These are phyloP conservation scores for Malthinus flaveolus DNA, from an alignment of 2,888 invertebrate species.

Conservation along the genomic window DNA sequence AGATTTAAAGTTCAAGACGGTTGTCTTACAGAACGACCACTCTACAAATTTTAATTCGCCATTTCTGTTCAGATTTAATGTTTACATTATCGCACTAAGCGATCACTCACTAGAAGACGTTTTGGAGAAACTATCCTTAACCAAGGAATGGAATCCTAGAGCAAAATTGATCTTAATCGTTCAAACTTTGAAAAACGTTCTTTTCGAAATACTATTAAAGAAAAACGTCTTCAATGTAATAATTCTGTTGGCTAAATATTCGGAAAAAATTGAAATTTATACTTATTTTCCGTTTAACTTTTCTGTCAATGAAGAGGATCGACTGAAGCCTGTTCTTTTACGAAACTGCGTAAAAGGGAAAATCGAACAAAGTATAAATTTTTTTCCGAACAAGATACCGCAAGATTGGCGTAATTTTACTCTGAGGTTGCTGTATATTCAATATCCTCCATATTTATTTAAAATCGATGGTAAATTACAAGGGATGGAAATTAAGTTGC, in stretches of 20 bases:
- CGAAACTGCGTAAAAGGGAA: constrained; percentile 2
- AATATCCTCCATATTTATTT: constrained; percentile 8
- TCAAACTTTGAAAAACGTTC: neutral
- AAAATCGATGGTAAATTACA: too few relatives aligned
- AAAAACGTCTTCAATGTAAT: constrained; percentile 4
- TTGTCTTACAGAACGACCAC: neutral
- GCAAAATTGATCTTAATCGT: constrained; percentile 15
- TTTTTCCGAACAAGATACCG: constrained; percentile 11
- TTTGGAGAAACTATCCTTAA: neutral
- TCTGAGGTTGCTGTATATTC: neutral
- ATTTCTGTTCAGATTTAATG: neutral
- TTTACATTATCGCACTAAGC: neutral
- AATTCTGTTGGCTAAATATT: neutral
- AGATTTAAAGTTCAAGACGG: neutral
- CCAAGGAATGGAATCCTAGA: constrained; percentile 12
- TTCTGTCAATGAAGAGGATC: neutral
- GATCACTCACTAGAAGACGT: neutral
- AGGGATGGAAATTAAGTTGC: constrained; percentile 10
- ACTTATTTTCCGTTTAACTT: constrained; percentile 14
- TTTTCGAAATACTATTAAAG: neutral
- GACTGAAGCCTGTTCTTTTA: neutral
- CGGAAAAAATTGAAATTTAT: neutral
- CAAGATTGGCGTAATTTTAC: constrained; percentile 6
- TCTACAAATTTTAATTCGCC: neutral
- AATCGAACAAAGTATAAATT: neutral